Base-by-base conservation (phyloP, 2,797 vertebrate genomes). In the Poecile montanus region DNA sequence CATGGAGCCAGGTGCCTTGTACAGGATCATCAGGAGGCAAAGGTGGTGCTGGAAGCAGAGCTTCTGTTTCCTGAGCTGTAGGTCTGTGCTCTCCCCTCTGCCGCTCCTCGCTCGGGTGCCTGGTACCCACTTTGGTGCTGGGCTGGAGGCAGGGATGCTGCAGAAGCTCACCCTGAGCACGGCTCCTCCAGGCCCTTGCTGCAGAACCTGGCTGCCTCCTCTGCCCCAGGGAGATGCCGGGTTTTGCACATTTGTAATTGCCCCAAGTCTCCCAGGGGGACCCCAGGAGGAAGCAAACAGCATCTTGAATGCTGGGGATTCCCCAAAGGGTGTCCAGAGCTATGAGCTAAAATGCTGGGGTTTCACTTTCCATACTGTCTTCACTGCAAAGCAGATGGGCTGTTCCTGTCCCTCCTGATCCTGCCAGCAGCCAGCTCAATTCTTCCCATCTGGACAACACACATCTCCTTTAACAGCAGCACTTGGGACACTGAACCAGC, bases 41-140 rank as follows among this genome's bases (percentile, higher is more conserved):
- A 76, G 58, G 30, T 8, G 20, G 27, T 34, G 34, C 66, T 84
- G 66, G 38, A 42, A 56, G 21, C 5, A 34, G 29, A 74, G 16
- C 12, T 16, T 7, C 8, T 38, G 13, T 65, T 75, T 68, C 34
- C 80, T 36, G 66, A 72, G 62, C 61, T 77, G 68, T 8, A 9
- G 57, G 29, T 27, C 23, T 40, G 27, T 38, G 32, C 40, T 86
- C 16, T 54, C 51, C 27, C 21, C 23, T 40, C 65, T 47, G 25
- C 16, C 1, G 0, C 27, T 34, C 25, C 47, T 38, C 16, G 30
- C 67, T 40, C 0, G 1, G 22, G 16, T 32, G 36, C 17, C 11
- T 40, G 78, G 57, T 23, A 11, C 40, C 70, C 27, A 1, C 1
- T 0, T 3, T 1, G 12, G 61, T 3, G 70, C 45, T 0, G 6